phyloP scores from a whole-genome alignment of 2,888 invertebrate species.

The Melanostoma scalare region DNA sequence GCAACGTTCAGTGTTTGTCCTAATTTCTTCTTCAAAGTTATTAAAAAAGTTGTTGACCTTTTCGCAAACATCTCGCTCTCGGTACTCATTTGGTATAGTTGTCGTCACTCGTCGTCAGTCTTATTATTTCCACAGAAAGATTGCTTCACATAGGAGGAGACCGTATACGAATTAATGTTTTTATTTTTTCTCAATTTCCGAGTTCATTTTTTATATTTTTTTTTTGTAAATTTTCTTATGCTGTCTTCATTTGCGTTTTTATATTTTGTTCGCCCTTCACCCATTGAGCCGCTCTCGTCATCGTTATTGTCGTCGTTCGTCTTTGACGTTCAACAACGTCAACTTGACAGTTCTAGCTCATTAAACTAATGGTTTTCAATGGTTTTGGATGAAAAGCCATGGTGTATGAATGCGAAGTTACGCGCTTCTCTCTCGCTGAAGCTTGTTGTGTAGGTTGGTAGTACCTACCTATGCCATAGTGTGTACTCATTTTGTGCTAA shows the following conservation, averaged over 20 bases:
- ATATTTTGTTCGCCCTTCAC: slow-evolving; percentile 54
- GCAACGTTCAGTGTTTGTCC: slow-evolving; percentile 45
- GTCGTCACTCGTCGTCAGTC: slow-evolving; percentile 18
- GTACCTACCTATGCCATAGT: slow-evolving; percentile 18
- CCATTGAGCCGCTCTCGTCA: slow-evolving; percentile 37
- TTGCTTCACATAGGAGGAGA: slow-evolving; percentile 52
- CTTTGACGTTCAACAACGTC: slow-evolving; percentile 61
- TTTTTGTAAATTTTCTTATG: slow-evolving; percentile 40
- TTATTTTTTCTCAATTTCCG: slow-evolving; percentile 18
- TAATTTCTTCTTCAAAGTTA: slow-evolving; percentile 13
- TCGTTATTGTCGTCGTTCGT: slow-evolving; percentile 21
- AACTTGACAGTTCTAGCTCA: slow-evolving; percentile 71
- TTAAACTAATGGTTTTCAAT: slow-evolving; percentile 72
- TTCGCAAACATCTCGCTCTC: slow-evolving; percentile 25
- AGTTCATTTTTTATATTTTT: slow-evolving; percentile 15
- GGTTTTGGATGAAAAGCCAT: slow-evolving; percentile 54
- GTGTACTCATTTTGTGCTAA: slow-evolving; percentile 51
- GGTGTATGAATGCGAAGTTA: slow-evolving; percentile 49
- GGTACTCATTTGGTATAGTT: background rate
- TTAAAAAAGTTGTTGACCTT: slow-evolving; percentile 67
- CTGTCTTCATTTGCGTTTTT: slow-evolving; percentile 36
- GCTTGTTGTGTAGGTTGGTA: background rate
- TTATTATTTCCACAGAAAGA: slow-evolving; percentile 48
- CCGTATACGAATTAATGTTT: slow-evolving; percentile 29
- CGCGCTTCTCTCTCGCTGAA: slow-evolving; percentile 38